These are phyloP conservation scores for Schizotus pectinicornis DNA, from an alignment of 2,888 invertebrate species.

Conservation along the genomic window DNA sequence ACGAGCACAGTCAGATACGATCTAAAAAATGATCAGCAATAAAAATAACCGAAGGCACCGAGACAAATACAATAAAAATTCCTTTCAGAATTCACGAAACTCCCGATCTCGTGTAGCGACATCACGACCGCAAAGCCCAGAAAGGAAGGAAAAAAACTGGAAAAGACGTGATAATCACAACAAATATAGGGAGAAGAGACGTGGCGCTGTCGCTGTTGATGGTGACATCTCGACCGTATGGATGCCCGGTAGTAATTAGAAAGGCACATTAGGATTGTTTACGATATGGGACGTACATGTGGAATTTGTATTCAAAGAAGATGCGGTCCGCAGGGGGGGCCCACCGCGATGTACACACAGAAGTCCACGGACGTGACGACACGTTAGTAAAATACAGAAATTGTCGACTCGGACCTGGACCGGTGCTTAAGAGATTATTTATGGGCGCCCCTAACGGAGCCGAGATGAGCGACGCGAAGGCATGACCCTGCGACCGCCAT, in stretches of 20 bases:
- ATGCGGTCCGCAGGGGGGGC: conserved; percentile 48
- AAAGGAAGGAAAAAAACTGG: too few species aligned
- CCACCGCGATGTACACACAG: conserved; percentile 41
- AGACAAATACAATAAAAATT: conserved; percentile 45
- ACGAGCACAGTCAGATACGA: conserved; percentile 15
- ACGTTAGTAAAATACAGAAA: conserved; percentile 54
- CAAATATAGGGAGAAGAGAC: background rate
- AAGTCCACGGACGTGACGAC: conserved; percentile 55
- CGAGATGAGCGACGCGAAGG: too few species aligned
- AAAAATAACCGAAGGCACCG: conserved; percentile 46
- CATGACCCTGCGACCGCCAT: too few species aligned
- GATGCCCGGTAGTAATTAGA: conserved; percentile 51
- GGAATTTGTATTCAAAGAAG: conserved; percentile 50
- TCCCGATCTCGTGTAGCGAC: too few species aligned
- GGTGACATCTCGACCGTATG: conserved; percentile 5
- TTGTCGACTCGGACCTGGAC: conserved; percentile 9
- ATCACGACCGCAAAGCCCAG: too few species aligned
- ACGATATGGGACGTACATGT: conserved; percentile 41
- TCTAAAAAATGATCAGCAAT: conserved; percentile 31
- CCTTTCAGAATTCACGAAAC: conserved; percentile 31
- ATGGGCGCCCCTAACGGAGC: too few species aligned
- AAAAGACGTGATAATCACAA: conserved; percentile 8
- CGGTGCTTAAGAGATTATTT: conserved; percentile 1
- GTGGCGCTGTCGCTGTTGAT: too few species aligned
- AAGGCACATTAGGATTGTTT: conserved; percentile 50